Percentiles rank a stretch among this genome's conserved stretches.
Conservation (phyloP, 2,888 invertebrate genomes). For the Cryptops parisi region DNA sequence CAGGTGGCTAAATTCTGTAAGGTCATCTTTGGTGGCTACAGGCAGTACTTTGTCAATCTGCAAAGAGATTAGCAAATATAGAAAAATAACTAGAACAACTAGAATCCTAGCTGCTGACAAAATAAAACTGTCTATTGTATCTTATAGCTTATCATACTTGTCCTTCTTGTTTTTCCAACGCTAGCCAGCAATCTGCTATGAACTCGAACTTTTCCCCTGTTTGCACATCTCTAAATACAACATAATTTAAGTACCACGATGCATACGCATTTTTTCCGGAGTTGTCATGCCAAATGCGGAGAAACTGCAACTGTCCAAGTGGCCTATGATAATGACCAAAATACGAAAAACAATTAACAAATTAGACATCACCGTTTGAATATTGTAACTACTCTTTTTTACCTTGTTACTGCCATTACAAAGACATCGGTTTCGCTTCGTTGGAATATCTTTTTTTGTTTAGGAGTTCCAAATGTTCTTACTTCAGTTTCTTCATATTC, state of each 20-base stretch:
- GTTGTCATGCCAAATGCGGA: constrained; percentile 39
- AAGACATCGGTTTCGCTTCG: constrained; percentile 28
- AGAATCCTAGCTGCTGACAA: background rate
- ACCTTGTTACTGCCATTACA: constrained; percentile 27
- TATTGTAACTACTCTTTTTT: too few species aligned
- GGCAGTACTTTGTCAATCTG: too few species aligned
- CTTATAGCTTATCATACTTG: constrained; percentile 9
- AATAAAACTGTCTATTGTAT: too few species aligned
- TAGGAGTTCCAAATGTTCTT: constrained; percentile 22
- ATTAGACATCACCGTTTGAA: background rate
- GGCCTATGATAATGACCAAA: too few species aligned
- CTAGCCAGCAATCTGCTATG: constrained; percentile 36
- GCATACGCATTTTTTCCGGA: constrained; percentile 32
- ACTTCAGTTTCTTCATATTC: constrained; percentile 27
- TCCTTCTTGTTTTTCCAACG: constrained; percentile 38
- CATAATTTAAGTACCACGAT: constrained; percentile 36
- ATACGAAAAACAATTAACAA: too few species aligned
- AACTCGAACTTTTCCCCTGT: too few species aligned
- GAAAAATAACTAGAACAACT: too few species aligned
- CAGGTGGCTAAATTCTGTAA: too few species aligned
- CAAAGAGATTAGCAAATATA: background rate
- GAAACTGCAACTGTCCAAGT: constrained; percentile 33
- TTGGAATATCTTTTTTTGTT: constrained; percentile 25
- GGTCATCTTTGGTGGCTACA: too few species aligned
- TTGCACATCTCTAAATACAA: constrained; percentile 35